Percentiles rank a stretch among this genome's conserved stretches.
These are phyloP conservation scores for Macroteleia sp. DNA, from an alignment of 2,888 invertebrate species.

Conservation along the genomic window DNA sequence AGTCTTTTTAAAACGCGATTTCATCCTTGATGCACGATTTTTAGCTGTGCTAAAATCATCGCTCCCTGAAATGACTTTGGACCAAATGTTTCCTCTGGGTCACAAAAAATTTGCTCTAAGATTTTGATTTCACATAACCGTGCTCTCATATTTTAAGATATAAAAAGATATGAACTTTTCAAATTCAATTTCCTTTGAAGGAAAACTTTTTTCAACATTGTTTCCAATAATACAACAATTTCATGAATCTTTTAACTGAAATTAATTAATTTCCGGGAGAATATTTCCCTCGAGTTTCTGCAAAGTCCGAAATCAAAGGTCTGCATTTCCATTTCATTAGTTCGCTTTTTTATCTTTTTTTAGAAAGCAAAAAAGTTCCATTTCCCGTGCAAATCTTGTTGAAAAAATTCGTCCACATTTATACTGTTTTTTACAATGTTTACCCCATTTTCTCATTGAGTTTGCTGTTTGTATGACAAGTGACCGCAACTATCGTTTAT, in stretches of 20 bases:
- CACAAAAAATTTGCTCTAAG: background rate
- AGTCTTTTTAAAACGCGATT: slow-evolving; percentile 22
- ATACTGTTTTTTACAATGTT: too few relatives aligned
- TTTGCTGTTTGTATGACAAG: slow-evolving; percentile 22
- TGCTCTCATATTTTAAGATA: background rate
- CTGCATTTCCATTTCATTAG: slow-evolving; percentile 44
- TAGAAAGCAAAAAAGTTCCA: too few relatives aligned
- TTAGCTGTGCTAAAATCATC: background rate
- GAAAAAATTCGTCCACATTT: too few relatives aligned
- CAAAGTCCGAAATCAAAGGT: slow-evolving; percentile 45
- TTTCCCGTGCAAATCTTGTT: too few relatives aligned
- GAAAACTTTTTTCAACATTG: too few relatives aligned
- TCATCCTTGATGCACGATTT: background rate
- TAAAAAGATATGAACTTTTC: slow-evolving; percentile 15
- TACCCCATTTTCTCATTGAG: too few relatives aligned
- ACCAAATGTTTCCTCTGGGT: background rate
- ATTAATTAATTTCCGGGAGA: slow-evolving; percentile 57
- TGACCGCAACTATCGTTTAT: slow-evolving; percentile 39
- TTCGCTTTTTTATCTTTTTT: too few relatives aligned
- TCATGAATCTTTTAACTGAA: too few relatives aligned
- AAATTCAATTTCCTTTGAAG: slow-evolving; percentile 26
- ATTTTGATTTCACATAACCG: background rate
- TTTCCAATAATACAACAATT: too few relatives aligned
- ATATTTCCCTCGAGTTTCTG: too few relatives aligned
- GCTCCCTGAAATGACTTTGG: background rate